Evolutionary conservation across 2,888 invertebrate genomes (phyloP), one percentile per base, ranked within the genome.

Genomic region (Argynnis bischoffii): DNA sequence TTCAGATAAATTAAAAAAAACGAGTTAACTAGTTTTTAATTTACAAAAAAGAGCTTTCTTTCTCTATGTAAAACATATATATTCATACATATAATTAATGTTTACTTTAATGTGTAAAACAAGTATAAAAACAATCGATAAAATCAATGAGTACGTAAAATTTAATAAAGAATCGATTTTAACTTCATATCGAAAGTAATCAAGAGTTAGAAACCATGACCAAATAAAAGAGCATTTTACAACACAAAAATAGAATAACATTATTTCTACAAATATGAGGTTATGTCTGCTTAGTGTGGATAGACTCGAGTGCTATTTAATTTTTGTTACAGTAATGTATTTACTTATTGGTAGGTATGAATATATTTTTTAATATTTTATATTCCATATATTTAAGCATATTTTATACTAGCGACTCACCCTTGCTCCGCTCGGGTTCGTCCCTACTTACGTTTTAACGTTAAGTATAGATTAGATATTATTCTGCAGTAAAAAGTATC

Each of bases 141-240:
- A 46, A 46, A 11, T 47, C 46, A 46, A 14, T 46, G 18, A 4
- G 0, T 26, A 26, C 26, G 26, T 26, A 26, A 26, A 26, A 26
- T 26, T 26, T 3, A 26, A 26, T 21, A 57, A 6, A 8, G 46
- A 47, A 46, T 21, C 55, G 46, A 56, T 47, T n/a, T 18, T 26
- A 26, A 6, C 11, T 47, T 21, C 46, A 4, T n/a, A 57, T 46
- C 8, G 21, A 47, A 57, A 26, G 15, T 47, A 57, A 57, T 57
- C 11, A 57, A 26, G 6, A 46, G 15, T 57, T 47, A 57, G 57
- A 11, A 21, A 47, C 57, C 57, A 57, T 57, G 57, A 47, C 57
- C 2, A 46, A 11, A 47, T 26, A 15, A 15, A 47, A 26, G 4
- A 26, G 26, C 26, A 26, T 26, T 26, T 26, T 26, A 26, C n/a